These are phyloP conservation scores for Artemia franciscana DNA, from an alignment of 1,140 invertebrate species.

Conservation along the genomic window DNA sequence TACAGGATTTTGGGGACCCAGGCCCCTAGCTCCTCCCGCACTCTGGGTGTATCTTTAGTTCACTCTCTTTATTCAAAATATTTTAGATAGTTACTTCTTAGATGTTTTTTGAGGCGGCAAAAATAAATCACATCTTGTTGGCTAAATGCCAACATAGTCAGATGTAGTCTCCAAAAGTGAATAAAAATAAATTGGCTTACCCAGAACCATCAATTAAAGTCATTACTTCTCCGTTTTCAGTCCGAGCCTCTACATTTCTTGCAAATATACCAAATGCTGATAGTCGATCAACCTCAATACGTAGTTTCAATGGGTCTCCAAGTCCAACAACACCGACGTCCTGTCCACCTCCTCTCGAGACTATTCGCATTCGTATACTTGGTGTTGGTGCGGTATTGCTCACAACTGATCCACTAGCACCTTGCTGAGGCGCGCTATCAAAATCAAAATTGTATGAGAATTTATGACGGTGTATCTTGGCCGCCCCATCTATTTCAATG, in stretches of 20 bases:
- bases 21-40: too few species aligned
- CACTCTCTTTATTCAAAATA: too few species aligned
- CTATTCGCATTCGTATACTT: constrained; percentile 25
- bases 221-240: constrained; percentile 25
- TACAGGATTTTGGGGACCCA: too few species aligned
- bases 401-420: constrained; percentile 21
- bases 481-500: too few species aligned
- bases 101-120: too few species aligned
- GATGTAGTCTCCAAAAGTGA: background rate
- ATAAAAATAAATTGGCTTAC: constrained; percentile 14
- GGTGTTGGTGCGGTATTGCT: constrained; percentile 28
- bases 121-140: background rate
- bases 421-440: constrained; percentile 18
- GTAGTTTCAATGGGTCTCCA: constrained; percentile 24
- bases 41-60: too few species aligned
- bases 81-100: too few species aligned
- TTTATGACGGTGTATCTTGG: background rate
- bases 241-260: constrained; percentile 26
- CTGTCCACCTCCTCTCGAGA: constrained; percentile 19
- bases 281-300: constrained; percentile 25
- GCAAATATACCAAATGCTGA: constrained; percentile 27
- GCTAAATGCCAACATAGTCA: background rate
- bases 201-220: constrained; percentile 26
- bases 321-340: constrained; percentile 25
- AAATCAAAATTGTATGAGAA: background rate